phyloP scores from a whole-genome alignment of 2,113 vertebrate genomes.

The Ammodramus savannarum region DNA sequence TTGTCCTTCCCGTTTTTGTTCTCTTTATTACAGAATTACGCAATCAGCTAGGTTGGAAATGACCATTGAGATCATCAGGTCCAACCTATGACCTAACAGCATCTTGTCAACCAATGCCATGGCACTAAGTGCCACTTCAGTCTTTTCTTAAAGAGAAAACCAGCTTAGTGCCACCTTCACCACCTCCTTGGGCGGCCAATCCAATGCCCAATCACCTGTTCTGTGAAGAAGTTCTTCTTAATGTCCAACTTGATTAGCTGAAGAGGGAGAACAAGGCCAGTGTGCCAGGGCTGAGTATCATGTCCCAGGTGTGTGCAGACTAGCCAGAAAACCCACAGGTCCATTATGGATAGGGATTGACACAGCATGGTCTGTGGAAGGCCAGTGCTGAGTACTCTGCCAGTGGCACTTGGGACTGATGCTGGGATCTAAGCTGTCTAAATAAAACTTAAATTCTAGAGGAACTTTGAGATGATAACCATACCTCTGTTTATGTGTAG shows the following conservation, averaged over 20 bases:
- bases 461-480: not conserved
- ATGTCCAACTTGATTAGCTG: not conserved
- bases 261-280: not conserved
- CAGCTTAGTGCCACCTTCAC: not conserved
- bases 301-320: too few species aligned
- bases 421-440: not conserved
- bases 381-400: not conserved
- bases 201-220: not conserved
- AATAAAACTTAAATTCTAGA: not conserved
- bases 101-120: not conserved
- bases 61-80: not conserved
- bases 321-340: accelerated
- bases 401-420: not conserved
- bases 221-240: not conserved
- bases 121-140: not conserved
- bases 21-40: not conserved
- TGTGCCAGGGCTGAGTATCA: accelerated
- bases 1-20: not conserved
- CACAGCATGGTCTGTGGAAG: not conserved
- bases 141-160: not conserved
- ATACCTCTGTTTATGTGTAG: not conserved
- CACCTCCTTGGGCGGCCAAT: not conserved
- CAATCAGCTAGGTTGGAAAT: not conserved
- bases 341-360: accelerated
- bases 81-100: not conserved